Evolutionary conservation across 2,113 vertebrate species (phyloP).

Genomic region (Petrocephalus zakoni): DNA sequence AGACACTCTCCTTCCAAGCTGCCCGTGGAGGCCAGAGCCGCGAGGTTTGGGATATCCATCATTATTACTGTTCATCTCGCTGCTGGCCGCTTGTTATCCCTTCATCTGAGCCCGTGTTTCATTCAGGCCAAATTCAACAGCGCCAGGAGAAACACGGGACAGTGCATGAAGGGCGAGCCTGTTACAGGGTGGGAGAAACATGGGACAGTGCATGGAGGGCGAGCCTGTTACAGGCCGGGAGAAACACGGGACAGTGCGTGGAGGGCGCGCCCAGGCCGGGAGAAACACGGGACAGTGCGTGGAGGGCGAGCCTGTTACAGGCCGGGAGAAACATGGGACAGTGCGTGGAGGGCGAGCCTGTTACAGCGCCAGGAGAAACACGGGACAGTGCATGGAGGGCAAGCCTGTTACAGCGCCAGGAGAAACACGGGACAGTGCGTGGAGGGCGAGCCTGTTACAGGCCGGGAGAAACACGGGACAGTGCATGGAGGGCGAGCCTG

Average conservation of each 20-base stretch:
- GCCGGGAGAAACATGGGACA: not conserved
- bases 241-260: too few relatives aligned
- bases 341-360: too few relatives aligned
- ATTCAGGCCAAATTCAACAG: not conserved
- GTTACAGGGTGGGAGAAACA: too few relatives aligned
- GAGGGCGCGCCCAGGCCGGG: too few relatives aligned
- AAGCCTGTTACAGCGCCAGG: not conserved
- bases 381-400: too few relatives aligned
- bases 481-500: too few relatives aligned
- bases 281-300: not conserved
- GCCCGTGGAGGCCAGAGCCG: not conserved
- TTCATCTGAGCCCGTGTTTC: not conserved
- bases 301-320: too few relatives aligned
- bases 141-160: not conserved
- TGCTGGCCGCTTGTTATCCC: slow-evolving; percentile 15
- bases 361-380: not conserved
- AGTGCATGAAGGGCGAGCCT: too few relatives aligned
- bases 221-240: not conserved
- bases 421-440: not conserved
- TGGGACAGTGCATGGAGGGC: too few relatives aligned
- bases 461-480: not conserved
- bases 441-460: too few relatives aligned
- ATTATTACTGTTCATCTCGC: slow-evolving; percentile 14
- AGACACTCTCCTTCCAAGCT: slow-evolving; percentile 12
- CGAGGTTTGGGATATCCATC: slow-evolving; percentile 5